These are phyloP conservation scores for Paramormyrops hopkinsi DNA, from an alignment of 2,797 vertebrate genomes.

Conservation along the genomic window DNA sequence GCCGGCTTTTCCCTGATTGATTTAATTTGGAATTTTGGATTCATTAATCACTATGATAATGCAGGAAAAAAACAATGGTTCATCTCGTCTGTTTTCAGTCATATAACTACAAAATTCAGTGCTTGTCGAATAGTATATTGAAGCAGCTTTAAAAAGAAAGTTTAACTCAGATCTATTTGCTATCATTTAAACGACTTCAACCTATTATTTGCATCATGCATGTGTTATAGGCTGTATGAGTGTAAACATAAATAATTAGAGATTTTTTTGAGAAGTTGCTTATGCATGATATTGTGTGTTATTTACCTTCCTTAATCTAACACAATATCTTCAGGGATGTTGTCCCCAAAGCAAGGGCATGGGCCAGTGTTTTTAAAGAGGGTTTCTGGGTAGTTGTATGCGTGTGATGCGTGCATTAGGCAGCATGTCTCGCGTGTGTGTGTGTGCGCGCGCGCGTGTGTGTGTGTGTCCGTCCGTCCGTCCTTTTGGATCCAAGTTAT, in stretches of 20 bases:
- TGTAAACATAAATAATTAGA: neutral
- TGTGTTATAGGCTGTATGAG: neutral
- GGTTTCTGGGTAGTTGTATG: neutral
- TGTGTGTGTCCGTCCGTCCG: neutral
- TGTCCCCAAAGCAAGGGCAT: neutral
- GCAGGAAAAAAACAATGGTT: neutral
- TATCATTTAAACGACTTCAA: neutral
- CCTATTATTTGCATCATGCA: neutral
- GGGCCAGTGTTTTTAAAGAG: neutral
- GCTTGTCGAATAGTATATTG: neutral
- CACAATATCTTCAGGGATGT: neutral
- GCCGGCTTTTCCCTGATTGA: neutral
- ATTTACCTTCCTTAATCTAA: neutral
- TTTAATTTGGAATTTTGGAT: neutral
- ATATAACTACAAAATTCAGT: neutral
- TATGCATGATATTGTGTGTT: neutral
- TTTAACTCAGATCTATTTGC: neutral
- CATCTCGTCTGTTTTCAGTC: neutral
- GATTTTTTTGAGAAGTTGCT: neutral
- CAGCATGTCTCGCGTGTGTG: neutral
- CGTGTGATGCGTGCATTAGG: neutral
- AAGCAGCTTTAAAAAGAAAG: neutral
- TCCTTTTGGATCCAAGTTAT: neutral
- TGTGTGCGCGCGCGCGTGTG: neutral
- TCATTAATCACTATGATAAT: neutral